phyloP scores from a whole-genome alignment of 2,113 vertebrate genomes.

The Pygathrix nemaeus region DNA sequence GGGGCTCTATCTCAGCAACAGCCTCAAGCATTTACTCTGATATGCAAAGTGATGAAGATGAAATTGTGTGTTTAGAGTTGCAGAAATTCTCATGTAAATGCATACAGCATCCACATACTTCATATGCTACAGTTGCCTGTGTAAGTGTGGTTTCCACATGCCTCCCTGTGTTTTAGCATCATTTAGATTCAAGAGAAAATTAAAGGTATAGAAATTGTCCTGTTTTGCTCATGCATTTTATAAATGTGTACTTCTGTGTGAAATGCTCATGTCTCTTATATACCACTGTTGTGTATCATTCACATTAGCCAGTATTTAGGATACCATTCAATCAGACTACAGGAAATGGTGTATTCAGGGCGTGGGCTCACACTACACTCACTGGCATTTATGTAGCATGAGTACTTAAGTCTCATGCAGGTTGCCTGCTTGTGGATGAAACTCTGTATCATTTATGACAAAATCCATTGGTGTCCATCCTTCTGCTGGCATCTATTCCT shows the following conservation, averaged over 20 bases:
- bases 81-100: constrained; percentile 40
- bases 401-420: constrained; percentile 80
- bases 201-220: neutral
- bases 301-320: constrained; percentile 67
- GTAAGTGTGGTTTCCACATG: constrained; percentile 34
- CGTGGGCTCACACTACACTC: constrained; percentile 72
- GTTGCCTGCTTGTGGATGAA: constrained; percentile 83
- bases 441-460: constrained; percentile 72
- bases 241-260: neutral
- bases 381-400: constrained; percentile 74
- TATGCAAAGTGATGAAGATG: constrained; percentile 51
- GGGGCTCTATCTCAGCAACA: neutral
- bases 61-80: constrained; percentile 40
- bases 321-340: constrained; percentile 70
- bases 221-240: neutral
- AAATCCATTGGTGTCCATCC: constrained; percentile 52
- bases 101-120: neutral
- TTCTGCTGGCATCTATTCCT: constrained; percentile 50
- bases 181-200: constrained; percentile 42
- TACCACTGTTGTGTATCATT: neutral
- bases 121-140: constrained; percentile 13
- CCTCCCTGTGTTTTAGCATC: constrained; percentile 15
- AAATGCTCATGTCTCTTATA: neutral
- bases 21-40: neutral
- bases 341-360: constrained; percentile 77